Evolutionary conservation across 2,888 invertebrate species (phyloP), one percentile per base, ranked within the genome.

Genomic region (Poecilobothrus nobilitatus): DNA sequence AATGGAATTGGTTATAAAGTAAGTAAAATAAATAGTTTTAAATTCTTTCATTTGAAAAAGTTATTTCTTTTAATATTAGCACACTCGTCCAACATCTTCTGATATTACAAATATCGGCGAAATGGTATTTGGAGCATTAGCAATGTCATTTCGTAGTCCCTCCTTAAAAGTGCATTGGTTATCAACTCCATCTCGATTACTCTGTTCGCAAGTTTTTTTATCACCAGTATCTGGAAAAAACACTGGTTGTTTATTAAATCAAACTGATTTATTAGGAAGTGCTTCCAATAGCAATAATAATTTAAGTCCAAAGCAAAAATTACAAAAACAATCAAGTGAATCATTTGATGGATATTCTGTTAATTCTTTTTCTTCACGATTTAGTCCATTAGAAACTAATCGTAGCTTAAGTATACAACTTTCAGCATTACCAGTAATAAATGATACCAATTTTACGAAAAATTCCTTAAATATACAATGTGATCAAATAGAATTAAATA

Each of bases 61-160:
- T 63, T 18, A 63, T 63, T 67, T 64, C n/a, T 4, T 53, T 37
- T 66, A 61, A 64, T 33, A 63, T 53, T 53, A 90, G 90, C 88
- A 88, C 78, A 86, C 85, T 76, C 87, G 87, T 65, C 86, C 89
- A 70, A 81, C 79, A 67, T 82, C 86, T 74, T 76, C 83, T 73
- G 94, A 94, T 79, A 88, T 90, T 70, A 87, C 86, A 73, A 84
- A 88, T 72, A 84, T 95, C 78, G 91, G 93, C 74, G 95, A 95
- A 85, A 93, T 95, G 92, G 90, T 95, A 75, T 95, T 95, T 80
- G 95, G 95, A 9, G 90, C 94, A 2, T 90, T 93, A 67, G 92
- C 94, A 2, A 91, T 95, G 91, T 91, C 92, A 73, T 94, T 89
- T 82, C 88, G 89, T 77, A 94, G 92, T 68, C 88, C 92, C 61